Evolutionary conservation across 2,888 invertebrate genomes (phyloP).

Genomic region (Andricus quercusramuli): DNA sequence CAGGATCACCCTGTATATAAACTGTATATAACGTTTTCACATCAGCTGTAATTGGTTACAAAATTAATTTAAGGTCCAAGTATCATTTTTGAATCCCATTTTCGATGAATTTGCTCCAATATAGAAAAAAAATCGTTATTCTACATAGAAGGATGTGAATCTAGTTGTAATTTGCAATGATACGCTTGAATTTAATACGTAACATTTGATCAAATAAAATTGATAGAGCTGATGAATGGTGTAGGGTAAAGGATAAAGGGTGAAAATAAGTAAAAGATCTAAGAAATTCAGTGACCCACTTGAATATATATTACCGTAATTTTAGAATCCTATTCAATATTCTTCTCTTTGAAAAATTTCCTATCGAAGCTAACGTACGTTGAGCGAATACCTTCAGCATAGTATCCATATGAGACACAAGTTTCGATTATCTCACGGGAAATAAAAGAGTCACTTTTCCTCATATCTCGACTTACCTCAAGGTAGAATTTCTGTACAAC

Average conservation of each 20-base stretch:
- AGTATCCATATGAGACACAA: constrained; percentile 15
- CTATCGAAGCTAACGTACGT: constrained; percentile 24
- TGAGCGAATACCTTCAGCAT: background rate
- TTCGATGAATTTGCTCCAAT: too few relatives aligned
- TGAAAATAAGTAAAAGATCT: background rate
- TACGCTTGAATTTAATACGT: too few relatives aligned
- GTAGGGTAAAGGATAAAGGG: background rate
- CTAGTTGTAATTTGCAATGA: too few relatives aligned
- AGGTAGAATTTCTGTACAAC: constrained; percentile 36
- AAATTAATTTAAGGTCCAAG: too few relatives aligned
- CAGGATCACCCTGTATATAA: too few relatives aligned
- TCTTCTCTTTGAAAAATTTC: constrained; percentile 2
- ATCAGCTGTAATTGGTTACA: too few relatives aligned
- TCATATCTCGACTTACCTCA: constrained; percentile 25
- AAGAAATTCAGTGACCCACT: background rate
- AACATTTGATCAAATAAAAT: background rate
- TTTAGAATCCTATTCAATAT: background rate
- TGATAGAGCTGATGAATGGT: background rate
- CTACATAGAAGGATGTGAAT: too few relatives aligned
- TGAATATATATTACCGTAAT: background rate
- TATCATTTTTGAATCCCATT: too few relatives aligned
- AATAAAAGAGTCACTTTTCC: constrained; percentile 30
- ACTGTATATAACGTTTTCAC: too few relatives aligned
- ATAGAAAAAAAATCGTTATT: too few relatives aligned
- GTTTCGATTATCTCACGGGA: constrained; percentile 29